Evolutionary conservation across 2,888 invertebrate genomes (phyloP), one percentile per base, ranked within the genome.

Genomic region (Dryobota labecula): DNA sequence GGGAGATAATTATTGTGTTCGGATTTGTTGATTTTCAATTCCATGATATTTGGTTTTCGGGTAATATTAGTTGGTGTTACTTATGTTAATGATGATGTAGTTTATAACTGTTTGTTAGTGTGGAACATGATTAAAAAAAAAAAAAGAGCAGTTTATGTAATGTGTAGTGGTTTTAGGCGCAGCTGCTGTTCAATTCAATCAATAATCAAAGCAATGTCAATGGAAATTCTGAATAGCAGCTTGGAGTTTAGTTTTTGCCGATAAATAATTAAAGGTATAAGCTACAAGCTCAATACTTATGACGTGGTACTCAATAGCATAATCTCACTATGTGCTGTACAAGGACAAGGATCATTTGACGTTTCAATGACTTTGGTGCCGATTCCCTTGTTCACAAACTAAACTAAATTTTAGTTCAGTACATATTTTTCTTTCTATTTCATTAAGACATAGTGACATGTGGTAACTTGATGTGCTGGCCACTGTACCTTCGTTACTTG

Each of bases 21-120:
- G 13, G 15, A 58, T 66, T 53, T 65, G 66, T 65, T 62, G 67
- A 58, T 78, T 53, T 73, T 58, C 54, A 62, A 73, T 76, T 78
- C 13, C 51, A 41, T 30, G 33, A 33, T 58, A 33, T 65, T 61
- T 70, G 13, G 11, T 27, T 20, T 30, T 57, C 20, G 20, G n/a
- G 33, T 18, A 24, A 27, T 56, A 41, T 41, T 58, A 36, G 27
- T 58, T 70, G 7, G 1, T 43, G 8, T 27, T 41, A 4, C 43
- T 36, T 33, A 13, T 47, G 15, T 20, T 63, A 56, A 15, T 43
- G 11, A 13, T 58, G 13, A 36, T 45, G 7, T 13, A n/a, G 18
- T 53, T 53, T 60, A 5, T 11, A 1, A 4, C 6, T 45, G 38
- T 60, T 45, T 60, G 38, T 58, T 18, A 38, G 0, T 57, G 24